These are phyloP conservation scores for Pipistrellus nathusii DNA, from an alignment of 2,797 vertebrate genomes.

Conservation along the genomic window DNA sequence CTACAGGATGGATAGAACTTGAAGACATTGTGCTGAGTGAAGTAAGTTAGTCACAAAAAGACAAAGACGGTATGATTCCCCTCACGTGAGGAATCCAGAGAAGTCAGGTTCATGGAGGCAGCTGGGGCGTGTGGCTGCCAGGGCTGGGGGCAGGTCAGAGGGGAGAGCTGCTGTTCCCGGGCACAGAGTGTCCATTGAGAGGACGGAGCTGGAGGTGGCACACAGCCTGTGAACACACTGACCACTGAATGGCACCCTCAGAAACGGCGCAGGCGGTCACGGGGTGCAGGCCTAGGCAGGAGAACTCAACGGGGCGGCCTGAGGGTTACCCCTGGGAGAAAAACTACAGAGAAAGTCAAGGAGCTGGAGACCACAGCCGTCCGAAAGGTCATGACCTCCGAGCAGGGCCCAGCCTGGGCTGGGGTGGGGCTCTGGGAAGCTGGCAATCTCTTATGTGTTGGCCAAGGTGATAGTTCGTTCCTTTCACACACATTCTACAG, in stretches of 20 bases:
- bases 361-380: no score
- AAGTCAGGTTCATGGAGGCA: not conserved
- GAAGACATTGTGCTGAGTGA: not conserved
- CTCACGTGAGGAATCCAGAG: not conserved
- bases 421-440: not conserved
- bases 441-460: not conserved
- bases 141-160: not conserved
- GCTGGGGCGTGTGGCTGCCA: not conserved
- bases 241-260: not conserved
- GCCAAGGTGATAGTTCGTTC: not conserved
- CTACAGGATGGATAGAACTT: not conserved
- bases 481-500: not conserved
- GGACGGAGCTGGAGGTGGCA: no score
- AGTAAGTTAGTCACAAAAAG: not conserved
- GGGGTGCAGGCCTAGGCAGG: no score
- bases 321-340: not conserved
- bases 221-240: no score
- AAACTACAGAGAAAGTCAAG: no score
- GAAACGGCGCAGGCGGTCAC: not conserved
- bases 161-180: no score
- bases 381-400: no score
- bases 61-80: not conserved
- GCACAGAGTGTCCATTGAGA: no score
- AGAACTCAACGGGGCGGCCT: not conserved
- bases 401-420: not conserved